A percentile compares a stretch with the other conserved stretches of the same genome.
phyloP scores from a whole-genome alignment of 2,888 invertebrate genomes.

The Ectemnius lituratus region DNA sequence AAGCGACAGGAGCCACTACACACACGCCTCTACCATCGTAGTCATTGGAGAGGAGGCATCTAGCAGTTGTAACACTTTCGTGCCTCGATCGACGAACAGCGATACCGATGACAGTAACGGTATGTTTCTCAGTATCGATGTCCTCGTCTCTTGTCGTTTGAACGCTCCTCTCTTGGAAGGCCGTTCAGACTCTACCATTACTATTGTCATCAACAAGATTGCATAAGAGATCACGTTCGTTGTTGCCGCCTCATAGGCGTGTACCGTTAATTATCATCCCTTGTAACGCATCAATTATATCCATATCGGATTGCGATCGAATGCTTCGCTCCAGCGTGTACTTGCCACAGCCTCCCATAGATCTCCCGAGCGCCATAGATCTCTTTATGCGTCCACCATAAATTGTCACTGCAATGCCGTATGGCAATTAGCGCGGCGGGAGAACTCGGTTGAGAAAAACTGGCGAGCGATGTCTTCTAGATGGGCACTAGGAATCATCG shows the following conservation, averaged over 20 bases:
- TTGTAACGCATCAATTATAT: no score
- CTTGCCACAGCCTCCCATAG: no score
- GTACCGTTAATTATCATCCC: conserved; percentile 5
- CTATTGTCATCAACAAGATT: conserved; percentile 45
- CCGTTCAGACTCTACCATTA: conserved; percentile 26
- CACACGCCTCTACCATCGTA: background rate
- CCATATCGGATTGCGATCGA: no score
- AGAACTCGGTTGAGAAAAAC: background rate
- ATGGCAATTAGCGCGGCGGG: background rate
- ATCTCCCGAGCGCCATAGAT: no score
- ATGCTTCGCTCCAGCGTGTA: no score
- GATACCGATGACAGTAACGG: conserved; percentile 61
- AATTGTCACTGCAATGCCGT: no score
- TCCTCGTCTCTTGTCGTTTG: conserved; percentile 27
- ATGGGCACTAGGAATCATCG: background rate
- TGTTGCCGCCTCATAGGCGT: conserved; percentile 16
- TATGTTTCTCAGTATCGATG: conserved; percentile 45
- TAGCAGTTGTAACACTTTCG: conserved; percentile 63
- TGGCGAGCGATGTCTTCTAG: background rate
- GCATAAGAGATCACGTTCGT: conserved; percentile 44
- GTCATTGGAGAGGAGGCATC: conserved; percentile 24
- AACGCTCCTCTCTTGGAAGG: conserved; percentile 5
- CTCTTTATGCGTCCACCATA: no score
- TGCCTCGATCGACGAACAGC: conserved; percentile 52
- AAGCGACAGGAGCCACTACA: no score